A percentile compares a stretch with the other conserved stretches of the same genome.
Evolutionary conservation across 1,140 invertebrate species (phyloP).

Genomic region (Hesperophylax magnus): DNA sequence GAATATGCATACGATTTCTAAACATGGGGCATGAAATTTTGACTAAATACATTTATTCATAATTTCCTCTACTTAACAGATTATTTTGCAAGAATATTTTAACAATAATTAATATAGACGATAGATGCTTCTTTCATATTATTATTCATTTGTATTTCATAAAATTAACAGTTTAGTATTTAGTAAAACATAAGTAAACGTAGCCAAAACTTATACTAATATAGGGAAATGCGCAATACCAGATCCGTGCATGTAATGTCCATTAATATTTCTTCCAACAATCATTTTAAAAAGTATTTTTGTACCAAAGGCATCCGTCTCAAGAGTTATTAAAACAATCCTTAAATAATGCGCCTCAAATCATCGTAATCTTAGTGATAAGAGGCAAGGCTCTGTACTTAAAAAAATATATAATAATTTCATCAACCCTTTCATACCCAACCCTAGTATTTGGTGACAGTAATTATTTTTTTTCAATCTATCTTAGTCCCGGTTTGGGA

Average conservation of each 20-base stretch:
- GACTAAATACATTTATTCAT: no score
- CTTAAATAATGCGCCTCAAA: not conserved
- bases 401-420: conserved; percentile 1
- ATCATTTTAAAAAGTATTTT: conserved; percentile 8
- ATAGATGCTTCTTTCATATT: conserved; percentile 2
- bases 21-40: no score
- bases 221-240: conserved; percentile 49
- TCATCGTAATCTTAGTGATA: not conserved
- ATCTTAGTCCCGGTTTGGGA: not conserved
- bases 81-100: conserved; percentile 7
- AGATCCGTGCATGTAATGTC: conserved; percentile 46
- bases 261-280: conserved; percentile 13
- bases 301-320: not conserved
- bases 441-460: not conserved
- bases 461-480: not conserved
- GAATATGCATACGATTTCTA: no score
- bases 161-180: conserved; percentile 3
- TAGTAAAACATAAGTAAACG: conserved; percentile 31
- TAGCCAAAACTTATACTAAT: conserved; percentile 40
- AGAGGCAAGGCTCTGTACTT: conserved; percentile 20
- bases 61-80: not conserved
- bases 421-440: not conserved
- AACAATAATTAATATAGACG: not conserved
- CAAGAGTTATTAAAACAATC: not conserved
- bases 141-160: conserved; percentile 12